These are phyloP conservation scores for Clytia hemisphaerica DNA, from an alignment of 30 jellyfish, hydroid and myxozoan genomes.

Conservation along the genomic window DNA sequence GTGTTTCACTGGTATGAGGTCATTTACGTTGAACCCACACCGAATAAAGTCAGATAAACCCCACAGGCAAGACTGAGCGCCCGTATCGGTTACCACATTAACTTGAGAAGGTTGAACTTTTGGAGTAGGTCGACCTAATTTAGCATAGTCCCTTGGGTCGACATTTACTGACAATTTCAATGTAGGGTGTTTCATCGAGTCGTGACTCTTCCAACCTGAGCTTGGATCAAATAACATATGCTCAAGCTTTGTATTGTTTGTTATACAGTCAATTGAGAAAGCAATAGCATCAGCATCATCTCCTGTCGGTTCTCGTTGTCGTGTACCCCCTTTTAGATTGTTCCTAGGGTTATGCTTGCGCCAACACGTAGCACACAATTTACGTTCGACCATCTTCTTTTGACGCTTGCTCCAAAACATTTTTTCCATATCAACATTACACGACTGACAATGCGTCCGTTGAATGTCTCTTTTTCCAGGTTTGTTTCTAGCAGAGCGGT, in stretches of 20 bases:
- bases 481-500: too few relatives aligned
- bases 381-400: slow-evolving; percentile 4
- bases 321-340: neutral
- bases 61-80: neutral
- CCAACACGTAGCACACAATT: too few relatives aligned
- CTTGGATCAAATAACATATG: neutral
- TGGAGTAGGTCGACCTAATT: neutral
- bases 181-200: neutral
- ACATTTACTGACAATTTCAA: neutral
- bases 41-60: neutral
- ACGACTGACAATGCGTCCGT: neutral
- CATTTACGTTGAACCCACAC: neutral
- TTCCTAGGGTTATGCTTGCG: too few relatives aligned
- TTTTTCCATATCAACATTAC: neutral
- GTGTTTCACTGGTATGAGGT: neutral
- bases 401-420: neutral
- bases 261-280: neutral
- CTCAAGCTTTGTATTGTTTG: neutral
- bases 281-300: neutral
- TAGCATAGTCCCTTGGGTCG: neutral
- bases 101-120: slow-evolving; percentile 8
- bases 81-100: neutral
- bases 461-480: too few relatives aligned
- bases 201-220: neutral
- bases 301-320: neutral